Evolutionary conservation across 2,888 invertebrate genomes (phyloP), one percentile per base, ranked within the genome.

Genomic region (Galeruca laticollis): DNA sequence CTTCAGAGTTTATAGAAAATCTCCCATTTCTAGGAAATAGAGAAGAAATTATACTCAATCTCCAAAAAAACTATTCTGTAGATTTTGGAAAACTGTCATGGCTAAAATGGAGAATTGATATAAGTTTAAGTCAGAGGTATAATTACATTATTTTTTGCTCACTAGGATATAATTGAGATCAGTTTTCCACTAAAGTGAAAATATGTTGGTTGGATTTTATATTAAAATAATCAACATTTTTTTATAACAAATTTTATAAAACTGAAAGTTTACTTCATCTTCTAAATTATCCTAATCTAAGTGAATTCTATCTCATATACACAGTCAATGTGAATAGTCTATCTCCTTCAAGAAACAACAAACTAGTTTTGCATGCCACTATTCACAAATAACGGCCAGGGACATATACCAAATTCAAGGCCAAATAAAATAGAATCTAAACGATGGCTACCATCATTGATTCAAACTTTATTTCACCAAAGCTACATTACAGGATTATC

Each of bases 101-200:
- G 35, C 75, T 83, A 43, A 80, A 81, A 69, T 83, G 83, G 82
- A 80, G 80, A 77, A 79, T 84, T 68, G 83, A 84, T 79, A 81
- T 84, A 20, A 84, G 84, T 77, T 79, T 84, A 76, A 73, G 76
- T 62, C 78, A 79, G 71, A 82, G 81, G 83, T 83, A 77, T n/a
- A 52, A 52, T 2, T 51, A 11, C 13, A 51, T 9, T 26, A n/a
- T 6, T 52, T 43, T 43, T n/a, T n/a, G 3, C n/a, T 43, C n/a
- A 2, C 10, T 52, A 68, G n/a, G 15, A 60, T 56, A 40, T 4
- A n/a, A 26, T 11, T 11, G 2, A 47, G 15, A 33, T 49, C n/a
- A 40, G 20, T 37, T 11, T n/a, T 15, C 1, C 4, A 57, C 10
- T 20, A 20, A 8, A 2, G 2, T 40, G 2, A 40, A 51, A 15